Base-by-base conservation (phyloP, 2,113 vertebrate species). In the Aptenodytes patagonicus region DNA sequence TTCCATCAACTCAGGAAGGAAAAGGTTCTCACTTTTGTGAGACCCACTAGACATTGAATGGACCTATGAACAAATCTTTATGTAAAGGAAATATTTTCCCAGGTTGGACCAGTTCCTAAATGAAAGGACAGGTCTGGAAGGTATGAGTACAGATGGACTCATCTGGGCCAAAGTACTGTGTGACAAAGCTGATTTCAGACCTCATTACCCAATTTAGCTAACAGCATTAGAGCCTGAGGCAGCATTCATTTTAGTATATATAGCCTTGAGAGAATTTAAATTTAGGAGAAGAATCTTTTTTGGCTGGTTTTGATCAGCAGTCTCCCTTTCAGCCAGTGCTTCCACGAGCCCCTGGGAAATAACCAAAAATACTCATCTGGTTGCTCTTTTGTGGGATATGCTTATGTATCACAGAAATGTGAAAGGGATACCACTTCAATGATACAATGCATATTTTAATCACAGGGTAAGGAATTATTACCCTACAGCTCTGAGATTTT, bases 381-480 rank as follows among this genome's bases (percentile, higher is more conserved):
- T 80, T 89, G 57, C 52, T 75, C 6, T 72, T 91, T n/a, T 46
- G 57, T 94, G 83, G 77, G 40, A 80, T 57, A 70, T 36, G 34
- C 66, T 84, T 68, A 32, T 66, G 46, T 42, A 60, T 78, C 52
- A 57, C 32, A 91, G 78, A 79, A 85, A 92, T 49, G 69, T 24
- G 29, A 87, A 65, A 89, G 32, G 31, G 62, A 87, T 92, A 79
- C 65, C 73, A 55, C n/a, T 54, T 83, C 90, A 73, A 7, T 75
- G 70, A 89, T 85, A 91, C 15, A 87, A 89, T 46, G 29, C 31
- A 62, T 89, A 65, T 89, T 95, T 95, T 87, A 82, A 87, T 82
- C 44, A 49, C 36, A 65, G 28, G 13, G 31, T 34, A 61, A 79
- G 34, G 47, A 94, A 92, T 84, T 82, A 75, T 64, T 80, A 38